Base-by-base conservation (phyloP, 1,140 invertebrate species). In the Argopecten irradians region DNA sequence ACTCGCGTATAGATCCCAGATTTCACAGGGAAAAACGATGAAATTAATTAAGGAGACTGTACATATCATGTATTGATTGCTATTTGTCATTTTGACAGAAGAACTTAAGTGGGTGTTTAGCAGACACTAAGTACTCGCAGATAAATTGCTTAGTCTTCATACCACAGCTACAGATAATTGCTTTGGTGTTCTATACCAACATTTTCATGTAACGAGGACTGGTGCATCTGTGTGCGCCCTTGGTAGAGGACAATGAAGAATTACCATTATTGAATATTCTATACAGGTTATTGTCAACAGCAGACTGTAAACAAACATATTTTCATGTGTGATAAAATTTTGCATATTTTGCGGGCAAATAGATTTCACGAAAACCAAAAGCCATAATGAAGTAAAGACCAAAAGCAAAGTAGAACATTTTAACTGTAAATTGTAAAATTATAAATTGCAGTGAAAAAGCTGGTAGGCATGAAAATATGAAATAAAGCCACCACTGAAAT, bases 41-140 rank as follows among this genome's bases (percentile, higher is more conserved):
- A 71, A 71, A 71, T 71, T 71, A 71, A 71, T 71, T 71, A 71
- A 71, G 55, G 22, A 28, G 55, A n/a, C n/a, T 71, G 55, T 71
- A 71, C 22, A 71, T 71, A 71, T 71, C 13, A 71, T 28, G 22
- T 71, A 71, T 71, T 28, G 55, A 71, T 71, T 28, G 55, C n/a
- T 71, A 71, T 71, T 71, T 71, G 55, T 71, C 55, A 71, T n/a
- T 71, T 71, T 71, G 55, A 71, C 55, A 71, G 55, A 71, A 71
- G 55, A 71, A 71, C 55, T 71, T 71, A 71, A 71, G 55, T 71
- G n/a, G 55, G 55, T 28, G 22, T n/a, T 71, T 71, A 71, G 55
- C n/a, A 71, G 55, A 71, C 55, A 71, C 55, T 71, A 71, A 71
- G 22, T 71, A 71, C n/a, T 28, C 22, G n/a, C n/a, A 71, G 55